Evolutionary conservation across 2,113 vertebrate species (phyloP).

Genomic region (Ictalurus furcatus): DNA sequence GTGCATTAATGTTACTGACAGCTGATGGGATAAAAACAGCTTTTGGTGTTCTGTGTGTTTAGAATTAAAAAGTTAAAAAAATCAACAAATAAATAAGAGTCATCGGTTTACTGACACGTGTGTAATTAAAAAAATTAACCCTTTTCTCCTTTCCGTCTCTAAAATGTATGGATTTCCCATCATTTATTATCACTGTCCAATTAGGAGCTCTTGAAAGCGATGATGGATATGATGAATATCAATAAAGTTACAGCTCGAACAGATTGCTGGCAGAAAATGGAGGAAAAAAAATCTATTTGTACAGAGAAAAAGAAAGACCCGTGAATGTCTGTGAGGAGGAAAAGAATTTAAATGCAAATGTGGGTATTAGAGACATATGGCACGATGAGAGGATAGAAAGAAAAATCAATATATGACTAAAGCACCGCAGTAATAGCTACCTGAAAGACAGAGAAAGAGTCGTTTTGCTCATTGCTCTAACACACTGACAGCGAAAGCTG

Average conservation of each 20-base stretch:
- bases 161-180: slow-evolving; percentile 28
- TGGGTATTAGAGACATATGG: slow-evolving; percentile 20
- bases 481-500: not conserved
- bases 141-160: not conserved
- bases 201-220: slow-evolving; percentile 32
- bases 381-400: not conserved
- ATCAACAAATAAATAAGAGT: not conserved
- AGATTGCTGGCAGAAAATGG: not conserved
- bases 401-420: slow-evolving; percentile 34
- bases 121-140: not conserved
- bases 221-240: slow-evolving; percentile 14
- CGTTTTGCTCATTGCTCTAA: not conserved
- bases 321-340: not conserved
- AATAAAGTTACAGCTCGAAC: slow-evolving; percentile 1
- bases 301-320: not conserved
- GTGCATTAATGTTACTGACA: not conserved
- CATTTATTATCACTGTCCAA: slow-evolving; percentile 33
- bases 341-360: slow-evolving; percentile 38
- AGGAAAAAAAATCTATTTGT: slow-evolving; percentile 8
- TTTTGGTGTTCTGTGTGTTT: not conserved
- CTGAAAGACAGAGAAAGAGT: slow-evolving; percentile 17
- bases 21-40: not conserved
- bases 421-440: not conserved
- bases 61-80: not conserved
- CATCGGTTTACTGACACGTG: not conserved